phyloP scores from a whole-genome alignment of 2,797 vertebrate species.

The Poecilia wingei region DNA sequence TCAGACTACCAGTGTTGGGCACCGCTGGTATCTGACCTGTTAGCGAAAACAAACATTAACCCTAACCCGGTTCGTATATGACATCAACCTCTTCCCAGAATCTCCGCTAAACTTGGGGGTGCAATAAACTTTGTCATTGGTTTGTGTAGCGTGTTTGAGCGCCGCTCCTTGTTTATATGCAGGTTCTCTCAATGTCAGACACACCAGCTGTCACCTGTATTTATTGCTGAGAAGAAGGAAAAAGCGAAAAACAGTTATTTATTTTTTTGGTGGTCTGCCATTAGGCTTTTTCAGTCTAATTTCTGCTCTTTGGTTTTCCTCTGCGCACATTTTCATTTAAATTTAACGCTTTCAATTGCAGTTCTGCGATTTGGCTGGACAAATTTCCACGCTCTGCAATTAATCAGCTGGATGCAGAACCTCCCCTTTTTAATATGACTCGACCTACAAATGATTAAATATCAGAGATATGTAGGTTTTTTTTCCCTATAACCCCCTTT shows the following conservation, averaged over 20 bases:
- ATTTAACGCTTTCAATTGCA: constrained; percentile 54
- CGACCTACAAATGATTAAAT: constrained; percentile 69
- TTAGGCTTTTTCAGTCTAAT: constrained; percentile 61
- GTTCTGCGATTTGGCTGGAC: constrained; percentile 57
- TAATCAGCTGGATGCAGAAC: constrained; percentile 68
- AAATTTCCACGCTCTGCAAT: constrained; percentile 63
- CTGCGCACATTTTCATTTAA: constrained; percentile 50
- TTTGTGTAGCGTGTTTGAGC: constrained; percentile 61
- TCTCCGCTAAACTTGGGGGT: constrained; percentile 51
- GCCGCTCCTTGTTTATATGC: constrained; percentile 37
- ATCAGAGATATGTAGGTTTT: constrained; percentile 58
- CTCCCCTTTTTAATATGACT: constrained; percentile 21
- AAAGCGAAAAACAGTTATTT: constrained; percentile 8
- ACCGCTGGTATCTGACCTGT: not conserved
- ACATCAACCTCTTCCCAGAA: constrained; percentile 56
- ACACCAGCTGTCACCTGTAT: constrained; percentile 72
- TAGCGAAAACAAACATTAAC: constrained; percentile 1
- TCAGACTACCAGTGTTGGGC: not conserved
- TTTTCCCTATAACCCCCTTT: constrained; percentile 52
- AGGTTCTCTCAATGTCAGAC: constrained; percentile 60
- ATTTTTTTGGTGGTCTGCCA: constrained; percentile 23
- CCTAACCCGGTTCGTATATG: constrained; percentile 44
- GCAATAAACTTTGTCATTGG: constrained; percentile 69
- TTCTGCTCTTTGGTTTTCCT: constrained; percentile 55
- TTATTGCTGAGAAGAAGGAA: constrained; percentile 49